Evolutionary conservation across 2,113 vertebrate species (phyloP).

Genomic region (Python bivittatus): DNA sequence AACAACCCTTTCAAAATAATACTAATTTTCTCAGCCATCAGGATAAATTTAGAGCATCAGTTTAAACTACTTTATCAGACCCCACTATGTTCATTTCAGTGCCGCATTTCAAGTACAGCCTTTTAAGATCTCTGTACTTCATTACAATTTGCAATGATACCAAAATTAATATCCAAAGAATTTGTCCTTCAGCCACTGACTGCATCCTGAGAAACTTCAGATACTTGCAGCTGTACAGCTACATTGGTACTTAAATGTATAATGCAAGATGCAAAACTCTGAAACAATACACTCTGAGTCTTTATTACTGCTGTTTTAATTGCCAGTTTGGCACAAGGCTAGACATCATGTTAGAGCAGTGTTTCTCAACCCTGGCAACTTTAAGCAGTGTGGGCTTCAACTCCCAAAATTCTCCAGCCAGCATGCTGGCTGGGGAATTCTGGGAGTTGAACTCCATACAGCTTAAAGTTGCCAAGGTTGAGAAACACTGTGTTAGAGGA

Average conservation of each 20-base stretch:
- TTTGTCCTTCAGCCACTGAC: background rate
- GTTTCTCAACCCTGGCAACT: too few species aligned
- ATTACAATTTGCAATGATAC: conserved; percentile 1
- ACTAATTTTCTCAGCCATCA: background rate
- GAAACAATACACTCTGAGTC: background rate
- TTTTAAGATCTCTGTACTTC: background rate
- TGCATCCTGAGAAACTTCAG: background rate
- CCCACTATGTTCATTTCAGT: background rate
- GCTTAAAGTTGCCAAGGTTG: too few species aligned
- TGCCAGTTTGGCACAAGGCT: background rate
- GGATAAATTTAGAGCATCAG: background rate
- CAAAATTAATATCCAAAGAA: conserved; percentile 12
- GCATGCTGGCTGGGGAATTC: too few species aligned
- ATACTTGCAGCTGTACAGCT: background rate
- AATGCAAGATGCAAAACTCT: background rate
- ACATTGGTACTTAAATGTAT: background rate
- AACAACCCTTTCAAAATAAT: background rate
- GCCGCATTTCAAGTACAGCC: background rate
- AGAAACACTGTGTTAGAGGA: background rate
- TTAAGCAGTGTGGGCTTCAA: too few species aligned
- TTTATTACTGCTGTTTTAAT: background rate
- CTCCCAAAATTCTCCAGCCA: too few species aligned
- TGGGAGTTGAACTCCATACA: too few species aligned
- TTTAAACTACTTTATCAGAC: background rate
- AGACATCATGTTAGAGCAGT: background rate